Percentiles rank a stretch among this genome's conserved stretches.
These are phyloP conservation scores for Thripadectes ignobilis DNA, from an alignment of 2,797 vertebrate genomes.

Conservation along the genomic window DNA sequence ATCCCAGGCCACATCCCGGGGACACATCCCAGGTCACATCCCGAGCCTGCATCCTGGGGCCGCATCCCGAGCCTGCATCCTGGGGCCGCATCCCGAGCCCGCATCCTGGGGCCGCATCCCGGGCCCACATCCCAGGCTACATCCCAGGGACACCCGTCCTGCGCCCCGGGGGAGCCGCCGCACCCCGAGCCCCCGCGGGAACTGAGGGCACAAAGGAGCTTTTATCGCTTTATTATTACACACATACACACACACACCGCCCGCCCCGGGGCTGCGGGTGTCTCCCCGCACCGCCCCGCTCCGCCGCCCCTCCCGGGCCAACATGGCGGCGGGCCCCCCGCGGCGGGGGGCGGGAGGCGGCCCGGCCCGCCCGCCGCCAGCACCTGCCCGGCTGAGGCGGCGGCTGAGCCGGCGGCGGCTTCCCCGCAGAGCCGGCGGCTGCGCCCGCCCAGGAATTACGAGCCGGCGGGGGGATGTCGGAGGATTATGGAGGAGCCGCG, in stretches of 20 bases:
- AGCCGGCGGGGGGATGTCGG: slow-evolving; percentile 80
- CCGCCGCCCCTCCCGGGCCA: background rate
- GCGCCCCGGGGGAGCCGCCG: background rate
- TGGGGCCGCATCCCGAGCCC: no score
- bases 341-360: background rate
- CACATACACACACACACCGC: background rate
- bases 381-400: background rate
- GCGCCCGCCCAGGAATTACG: slow-evolving; percentile 80
- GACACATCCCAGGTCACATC: no score
- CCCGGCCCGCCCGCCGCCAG: background rate
- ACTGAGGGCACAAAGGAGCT: background rate
- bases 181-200: background rate
- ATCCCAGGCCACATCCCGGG: no score
- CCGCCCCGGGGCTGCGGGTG: background rate
- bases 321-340: background rate
- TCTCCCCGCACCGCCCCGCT: no score
- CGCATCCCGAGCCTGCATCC: no score
- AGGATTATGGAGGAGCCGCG: slow-evolving; percentile 78
- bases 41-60: no score
- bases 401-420: background rate
- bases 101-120: no score
- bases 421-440: slow-evolving; percentile 63
- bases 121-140: no score
- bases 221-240: background rate
- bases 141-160: no score